Evolutionary conservation across 1,140 invertebrate genomes (phyloP), one percentile per base, ranked within the genome.

Genomic region (Diploscapter pachys): DNA sequence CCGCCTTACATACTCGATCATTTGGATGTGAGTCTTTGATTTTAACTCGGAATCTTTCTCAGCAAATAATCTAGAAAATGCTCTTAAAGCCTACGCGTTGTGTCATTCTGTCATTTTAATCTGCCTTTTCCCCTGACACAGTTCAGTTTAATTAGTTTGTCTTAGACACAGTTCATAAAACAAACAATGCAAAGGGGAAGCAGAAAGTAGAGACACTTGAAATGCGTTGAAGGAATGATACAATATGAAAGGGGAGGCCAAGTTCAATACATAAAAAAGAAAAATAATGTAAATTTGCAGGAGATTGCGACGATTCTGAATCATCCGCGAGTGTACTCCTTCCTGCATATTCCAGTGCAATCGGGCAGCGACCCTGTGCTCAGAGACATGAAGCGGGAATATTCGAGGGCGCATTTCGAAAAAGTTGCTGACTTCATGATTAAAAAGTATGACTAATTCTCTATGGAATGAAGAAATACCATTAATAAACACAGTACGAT

Each of bases 1-100:
- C 96, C 96, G 0, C 96, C 96, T 0, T 99, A 98, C 83, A 98
- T 99, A 75, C 85, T 97, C 51, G 93, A 98, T 82, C 93, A 98
- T 87, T 87, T 98, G 3, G 91, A 93, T 85, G 90, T 90, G 5
- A 68, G 8, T 51, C 9, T 51, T 11, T 51, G 13, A n/a, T 69
- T 31, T 31, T 31, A 9, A 5, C n/a, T 8, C 2, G 4, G 31
- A 31, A 31, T 31, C 31, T 31, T 31, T 31, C 31, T 31, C 31
- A 31, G 31, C 31, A 31, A 31, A 31, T 31, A 31, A 31, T 31
- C 31, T 31, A 31, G 31, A 31, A 31, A 31, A 31, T 31, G 31
- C 31, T 31, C 31, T 31, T 31, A 31, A 31, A 31, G 31, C 31
- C 31, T 31, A 31, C 31, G 31, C 31, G 31, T 1, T 31, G 31